Conservation (phyloP, 2,113 vertebrate species). For the Cheirogaleus medius region DNA sequence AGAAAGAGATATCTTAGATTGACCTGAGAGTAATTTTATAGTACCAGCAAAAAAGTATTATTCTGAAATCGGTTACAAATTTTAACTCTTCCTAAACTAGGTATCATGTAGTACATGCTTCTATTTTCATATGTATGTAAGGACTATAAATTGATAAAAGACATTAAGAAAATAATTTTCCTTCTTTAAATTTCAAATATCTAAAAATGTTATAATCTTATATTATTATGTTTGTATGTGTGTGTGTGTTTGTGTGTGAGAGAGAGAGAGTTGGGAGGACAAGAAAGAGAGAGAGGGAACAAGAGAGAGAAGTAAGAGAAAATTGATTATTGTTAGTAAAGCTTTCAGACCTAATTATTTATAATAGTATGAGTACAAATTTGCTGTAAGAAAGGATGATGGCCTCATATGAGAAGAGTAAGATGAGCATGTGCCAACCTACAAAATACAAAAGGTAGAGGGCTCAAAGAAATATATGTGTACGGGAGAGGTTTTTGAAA, state of each 20-base stretch:
- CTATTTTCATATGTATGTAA: background rate
- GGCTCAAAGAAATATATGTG: background rate
- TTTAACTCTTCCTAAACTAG: background rate
- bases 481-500: background rate
- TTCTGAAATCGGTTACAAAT: background rate
- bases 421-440: background rate
- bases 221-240: background rate
- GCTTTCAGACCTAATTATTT: background rate
- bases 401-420: background rate
- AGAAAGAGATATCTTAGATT: background rate
- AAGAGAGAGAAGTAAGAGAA: background rate
- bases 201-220: background rate
- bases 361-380: background rate
- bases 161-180: background rate
- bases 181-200: background rate
- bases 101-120: background rate
- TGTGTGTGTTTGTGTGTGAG: background rate
- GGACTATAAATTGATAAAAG: background rate
- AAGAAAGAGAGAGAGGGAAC: background rate
- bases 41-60: background rate
- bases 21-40: background rate
- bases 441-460: background rate
- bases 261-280: background rate
- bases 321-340: background rate
- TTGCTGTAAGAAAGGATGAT: background rate